Percentiles rank a stretch among this genome's conserved stretches.
phyloP scores from a whole-genome alignment of 2,113 vertebrate genomes.

The Melospiza melodia region DNA sequence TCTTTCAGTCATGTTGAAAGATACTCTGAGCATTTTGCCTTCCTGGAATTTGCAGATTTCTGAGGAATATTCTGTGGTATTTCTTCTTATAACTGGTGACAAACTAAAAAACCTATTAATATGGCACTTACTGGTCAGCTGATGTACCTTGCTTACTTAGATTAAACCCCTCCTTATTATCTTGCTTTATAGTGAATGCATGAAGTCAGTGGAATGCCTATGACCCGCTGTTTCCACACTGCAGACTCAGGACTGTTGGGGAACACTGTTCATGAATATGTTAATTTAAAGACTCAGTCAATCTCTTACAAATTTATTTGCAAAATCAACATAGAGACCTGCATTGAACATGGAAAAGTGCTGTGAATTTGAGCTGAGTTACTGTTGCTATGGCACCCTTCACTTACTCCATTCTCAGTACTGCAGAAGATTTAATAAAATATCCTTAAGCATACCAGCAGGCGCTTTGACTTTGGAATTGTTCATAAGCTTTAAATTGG shows the following conservation, averaged over 20 bases:
- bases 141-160: neutral
- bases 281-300: neutral
- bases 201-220: neutral
- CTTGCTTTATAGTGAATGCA: neutral
- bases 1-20: neutral
- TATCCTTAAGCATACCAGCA: neutral
- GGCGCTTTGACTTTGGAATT: neutral
- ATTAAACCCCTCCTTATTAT: neutral
- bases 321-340: neutral
- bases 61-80: neutral
- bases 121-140: neutral
- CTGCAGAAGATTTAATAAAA: neutral
- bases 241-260: neutral
- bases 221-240: neutral
- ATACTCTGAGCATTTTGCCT: neutral
- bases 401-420: neutral
- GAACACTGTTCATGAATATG: neutral
- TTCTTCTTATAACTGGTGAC: neutral
- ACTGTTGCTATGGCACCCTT: constrained; percentile 45
- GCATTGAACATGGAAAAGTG: neutral
- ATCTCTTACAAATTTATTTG: neutral
- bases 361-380: neutral
- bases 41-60: neutral
- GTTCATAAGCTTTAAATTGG: neutral
- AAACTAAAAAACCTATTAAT: neutral